Base-by-base conservation (phyloP, 2,888 invertebrate genomes). In the Cataglyphis livida region DNA sequence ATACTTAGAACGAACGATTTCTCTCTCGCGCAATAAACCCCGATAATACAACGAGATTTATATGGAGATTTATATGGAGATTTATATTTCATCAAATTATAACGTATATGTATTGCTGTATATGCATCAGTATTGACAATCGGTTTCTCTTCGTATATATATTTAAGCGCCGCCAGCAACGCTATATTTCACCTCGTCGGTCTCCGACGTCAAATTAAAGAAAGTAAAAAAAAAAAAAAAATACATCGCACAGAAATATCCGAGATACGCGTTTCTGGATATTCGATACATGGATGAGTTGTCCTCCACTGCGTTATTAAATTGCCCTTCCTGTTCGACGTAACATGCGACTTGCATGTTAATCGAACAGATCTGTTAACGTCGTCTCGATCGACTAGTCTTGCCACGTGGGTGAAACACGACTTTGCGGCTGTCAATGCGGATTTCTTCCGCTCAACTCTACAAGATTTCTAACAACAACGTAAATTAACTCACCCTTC, bases 401-500 rank as follows among this genome's bases (percentile, higher is more conserved):
- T 79, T 32, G 51, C 54, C 79, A 73, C 81, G 87, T 88, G 82
- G 87, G 85, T 88, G 64, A 81, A 81, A 71, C 48, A 25, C 41
- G 25, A 51, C 62, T 65, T 51, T 21, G 21, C 10, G 78, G 68
- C 66, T 73, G 76, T 73, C 76, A 51, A 28, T 21, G n/a, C 28
- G 28, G 10, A 28, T 64, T 48, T 65, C 57, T 59, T 28, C 38
- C 38, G 41, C 21, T 64, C 35, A 38, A 0, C 15, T 9, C 18
- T 44, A 59, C 64, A 62, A 65, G 62, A 51, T 68, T 89, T 84
- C 59, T 59, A 70, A 57, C 54, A 70, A 51, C 87, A 89, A 82
- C 83, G 82, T 32, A 86, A 89, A 81, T 86, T 84, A 75, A 93
- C 93, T 93, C 92, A 93, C 93, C 93, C 92, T 91, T 90, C 85